A percentile compares a stretch with the other conserved stretches of the same genome.
Conservation (phyloP, 2,113 vertebrate species). For the Mohoua ochrocephala region DNA sequence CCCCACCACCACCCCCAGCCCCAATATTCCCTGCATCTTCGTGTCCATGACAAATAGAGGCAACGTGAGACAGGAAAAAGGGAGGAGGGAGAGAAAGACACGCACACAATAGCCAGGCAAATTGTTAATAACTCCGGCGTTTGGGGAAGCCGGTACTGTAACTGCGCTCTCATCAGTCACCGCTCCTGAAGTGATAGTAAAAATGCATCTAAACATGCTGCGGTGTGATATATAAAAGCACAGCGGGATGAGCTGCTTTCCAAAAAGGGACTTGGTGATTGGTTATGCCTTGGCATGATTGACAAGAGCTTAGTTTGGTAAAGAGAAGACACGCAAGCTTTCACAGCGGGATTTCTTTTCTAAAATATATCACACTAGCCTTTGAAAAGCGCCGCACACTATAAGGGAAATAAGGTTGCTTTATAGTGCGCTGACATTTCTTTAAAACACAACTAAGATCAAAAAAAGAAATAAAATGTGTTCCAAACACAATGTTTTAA, state of each 20-base stretch:
- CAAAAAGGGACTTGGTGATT: constrained; percentile 91
- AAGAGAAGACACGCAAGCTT: constrained; percentile 96
- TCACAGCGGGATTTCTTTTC: constrained; percentile 93
- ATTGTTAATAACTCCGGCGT: constrained; percentile 54
- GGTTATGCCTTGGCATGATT: constrained; percentile 89
- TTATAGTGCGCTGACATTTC: constrained; percentile 78
- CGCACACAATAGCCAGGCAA: constrained; percentile 47
- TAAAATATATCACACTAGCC: constrained; percentile 92
- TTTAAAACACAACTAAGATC: constrained; percentile 78
- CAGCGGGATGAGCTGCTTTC: constrained; percentile 96
- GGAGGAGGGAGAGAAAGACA: neutral
- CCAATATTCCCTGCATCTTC: constrained; percentile 56
- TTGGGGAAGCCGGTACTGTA: constrained; percentile 52
- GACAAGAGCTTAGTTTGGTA: constrained; percentile 97
- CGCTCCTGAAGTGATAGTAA: constrained; percentile 89
- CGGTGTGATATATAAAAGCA: constrained; percentile 97
- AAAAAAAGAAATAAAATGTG: constrained; percentile 79
- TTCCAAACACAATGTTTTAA: constrained; percentile 82
- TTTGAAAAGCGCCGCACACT: constrained; percentile 93
- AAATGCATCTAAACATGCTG: constrained; percentile 97
- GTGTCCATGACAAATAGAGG: constrained; percentile 29
- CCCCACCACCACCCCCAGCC: neutral
- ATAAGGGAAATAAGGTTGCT: constrained; percentile 78
- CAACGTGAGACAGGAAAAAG: neutral
- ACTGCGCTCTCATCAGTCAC: constrained; percentile 90